Evolutionary conservation across 2,888 invertebrate species (phyloP).

Genomic region (Andrena bicolor): DNA sequence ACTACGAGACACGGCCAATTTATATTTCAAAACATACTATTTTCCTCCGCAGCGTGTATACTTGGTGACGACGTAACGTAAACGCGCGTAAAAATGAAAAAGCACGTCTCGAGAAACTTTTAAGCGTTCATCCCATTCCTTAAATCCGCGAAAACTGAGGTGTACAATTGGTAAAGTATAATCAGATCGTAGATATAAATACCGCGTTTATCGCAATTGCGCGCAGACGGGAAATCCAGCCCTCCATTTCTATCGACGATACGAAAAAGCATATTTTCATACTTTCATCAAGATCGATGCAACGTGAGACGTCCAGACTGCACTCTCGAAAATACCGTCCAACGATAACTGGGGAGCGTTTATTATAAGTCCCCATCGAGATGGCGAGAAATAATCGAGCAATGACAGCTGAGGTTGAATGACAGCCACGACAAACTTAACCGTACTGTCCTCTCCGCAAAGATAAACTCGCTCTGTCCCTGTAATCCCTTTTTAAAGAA

Average conservation of each 20-base stretch:
- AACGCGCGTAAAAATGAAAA: not conserved
- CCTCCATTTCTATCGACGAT: not conserved
- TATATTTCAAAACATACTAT: not conserved
- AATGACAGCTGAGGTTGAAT: not conserved
- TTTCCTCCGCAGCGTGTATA: not conserved
- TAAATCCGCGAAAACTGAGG: not conserved
- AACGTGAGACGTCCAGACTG: not conserved
- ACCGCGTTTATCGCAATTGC: not conserved
- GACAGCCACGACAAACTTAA: slow-evolving; percentile 26
- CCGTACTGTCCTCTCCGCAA: not conserved
- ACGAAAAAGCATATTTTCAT: not conserved
- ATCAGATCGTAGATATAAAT: slow-evolving; percentile 4
- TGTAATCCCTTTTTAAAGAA: not conserved
- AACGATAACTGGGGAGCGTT: not conserved
- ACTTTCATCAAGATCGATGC: not conserved
- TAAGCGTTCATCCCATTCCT: not conserved
- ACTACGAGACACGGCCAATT: not conserved
- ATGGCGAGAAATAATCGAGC: slow-evolving; percentile 8
- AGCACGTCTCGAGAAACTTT: not conserved
- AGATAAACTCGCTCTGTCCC: not conserved
- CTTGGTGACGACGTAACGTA: too few species aligned
- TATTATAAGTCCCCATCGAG: not conserved
- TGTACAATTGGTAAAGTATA: slow-evolving; percentile 1
- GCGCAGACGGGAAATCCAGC: not conserved
- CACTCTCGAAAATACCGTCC: not conserved